Conservation (phyloP, 2,888 invertebrate genomes). For the Megamerina dolium region DNA sequence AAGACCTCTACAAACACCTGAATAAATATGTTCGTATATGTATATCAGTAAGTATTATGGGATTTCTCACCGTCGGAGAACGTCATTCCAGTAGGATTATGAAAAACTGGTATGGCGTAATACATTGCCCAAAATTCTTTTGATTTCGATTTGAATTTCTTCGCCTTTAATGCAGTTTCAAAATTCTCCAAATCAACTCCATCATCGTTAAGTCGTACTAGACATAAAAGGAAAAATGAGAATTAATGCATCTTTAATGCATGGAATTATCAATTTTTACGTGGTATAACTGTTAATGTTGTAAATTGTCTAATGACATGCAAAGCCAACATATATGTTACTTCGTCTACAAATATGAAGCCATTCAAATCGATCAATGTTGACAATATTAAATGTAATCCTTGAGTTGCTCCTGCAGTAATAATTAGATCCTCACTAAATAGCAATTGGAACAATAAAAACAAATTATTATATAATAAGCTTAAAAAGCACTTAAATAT, state of each 20-base stretch:
- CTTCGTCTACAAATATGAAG: constrained; percentile 59
- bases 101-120: constrained; percentile 56
- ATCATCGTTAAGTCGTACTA: constrained; percentile 53
- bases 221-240: constrained; percentile 15
- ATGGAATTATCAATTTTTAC: constrained; percentile 27
- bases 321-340: constrained; percentile 59
- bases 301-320: constrained; percentile 54
- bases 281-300: constrained; percentile 51
- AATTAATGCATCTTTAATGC: not conserved
- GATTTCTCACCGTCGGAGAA: constrained; percentile 48
- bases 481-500: too few species aligned
- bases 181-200: constrained; percentile 52
- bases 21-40: not conserved
- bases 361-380: constrained; percentile 53
- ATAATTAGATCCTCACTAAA: constrained; percentile 53
- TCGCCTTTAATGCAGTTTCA: constrained; percentile 45
- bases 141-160: constrained; percentile 34
- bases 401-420: constrained; percentile 59
- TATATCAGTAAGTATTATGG: not conserved
- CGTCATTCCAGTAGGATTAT: constrained; percentile 56
- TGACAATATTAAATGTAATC: constrained; percentile 54
- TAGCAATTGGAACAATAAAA: constrained; percentile 20
- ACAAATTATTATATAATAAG: too few species aligned
- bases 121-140: constrained; percentile 55
- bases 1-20: constrained; percentile 46